Conservation (phyloP, 2,888 invertebrate genomes). For the Nomada flava region DNA sequence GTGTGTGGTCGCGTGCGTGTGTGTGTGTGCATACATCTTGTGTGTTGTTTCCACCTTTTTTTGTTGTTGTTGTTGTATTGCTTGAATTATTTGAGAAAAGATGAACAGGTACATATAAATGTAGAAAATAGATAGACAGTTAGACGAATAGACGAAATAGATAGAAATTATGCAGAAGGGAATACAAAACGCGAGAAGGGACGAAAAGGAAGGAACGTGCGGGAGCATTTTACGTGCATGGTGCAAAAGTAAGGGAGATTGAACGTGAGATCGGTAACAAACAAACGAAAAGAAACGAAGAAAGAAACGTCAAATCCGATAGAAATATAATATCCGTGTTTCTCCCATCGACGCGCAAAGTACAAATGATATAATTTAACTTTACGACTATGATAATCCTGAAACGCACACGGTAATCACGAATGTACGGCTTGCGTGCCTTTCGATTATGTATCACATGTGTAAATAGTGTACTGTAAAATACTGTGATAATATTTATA, state of each 20-base stretch:
- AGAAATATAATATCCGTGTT: slow-evolving; percentile 55
- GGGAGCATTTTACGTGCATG: slow-evolving; percentile 16
- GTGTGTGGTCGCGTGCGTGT: slow-evolving; percentile 37
- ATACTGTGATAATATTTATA: slow-evolving; percentile 84
- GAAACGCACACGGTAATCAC: slow-evolving; percentile 53
- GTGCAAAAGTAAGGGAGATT: slow-evolving; percentile 17
- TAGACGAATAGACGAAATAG: slow-evolving; percentile 35
- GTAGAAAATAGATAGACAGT: slow-evolving; percentile 18
- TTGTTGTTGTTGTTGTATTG: slow-evolving; percentile 44
- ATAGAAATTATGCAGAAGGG: slow-evolving; percentile 1
- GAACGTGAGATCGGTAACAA: slow-evolving; percentile 1
- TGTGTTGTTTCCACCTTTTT: slow-evolving; percentile 52
- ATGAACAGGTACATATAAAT: slow-evolving; percentile 20
- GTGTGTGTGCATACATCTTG: slow-evolving; percentile 27
- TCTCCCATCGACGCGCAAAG: slow-evolving; percentile 77
- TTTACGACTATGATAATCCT: slow-evolving; percentile 59
- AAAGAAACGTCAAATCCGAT: neutral
- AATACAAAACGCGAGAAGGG: neutral
- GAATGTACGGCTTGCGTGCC: slow-evolving; percentile 60
- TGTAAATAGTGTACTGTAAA: slow-evolving; percentile 83
- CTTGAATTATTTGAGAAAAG: slow-evolving; percentile 32
- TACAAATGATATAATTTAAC: slow-evolving; percentile 66
- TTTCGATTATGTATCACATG: slow-evolving; percentile 70
- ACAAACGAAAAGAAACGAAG: neutral
- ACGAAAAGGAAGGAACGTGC: neutral